phyloP scores from a whole-genome alignment of 2,797 vertebrate genomes.

The Etheostoma perlongum region DNA sequence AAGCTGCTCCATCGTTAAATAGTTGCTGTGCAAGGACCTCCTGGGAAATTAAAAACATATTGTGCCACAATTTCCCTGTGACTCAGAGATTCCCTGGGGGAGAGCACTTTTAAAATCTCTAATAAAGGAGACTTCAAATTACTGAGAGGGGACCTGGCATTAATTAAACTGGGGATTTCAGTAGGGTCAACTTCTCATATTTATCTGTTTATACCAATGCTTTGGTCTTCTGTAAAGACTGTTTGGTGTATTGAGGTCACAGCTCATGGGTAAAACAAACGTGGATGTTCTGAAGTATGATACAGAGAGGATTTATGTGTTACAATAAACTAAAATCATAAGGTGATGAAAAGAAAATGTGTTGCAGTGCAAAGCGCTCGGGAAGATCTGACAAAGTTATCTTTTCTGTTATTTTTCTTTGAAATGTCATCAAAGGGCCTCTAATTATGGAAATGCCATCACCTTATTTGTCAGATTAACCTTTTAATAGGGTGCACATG shows the following conservation, averaged over 20 bases:
- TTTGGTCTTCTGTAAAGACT: constrained; percentile 63
- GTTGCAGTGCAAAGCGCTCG: not conserved
- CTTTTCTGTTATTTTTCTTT: constrained; percentile 22
- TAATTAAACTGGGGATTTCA: constrained; percentile 87
- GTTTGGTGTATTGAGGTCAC: constrained; percentile 73
- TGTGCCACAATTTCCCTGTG: constrained; percentile 86
- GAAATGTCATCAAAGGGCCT: constrained; percentile 18
- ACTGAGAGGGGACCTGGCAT: constrained; percentile 81
- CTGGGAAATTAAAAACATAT: constrained; percentile 90
- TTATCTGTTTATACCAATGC: constrained; percentile 81
- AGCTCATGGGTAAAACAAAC: constrained; percentile 75
- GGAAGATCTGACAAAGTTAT: constrained; percentile 29
- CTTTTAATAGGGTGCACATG: constrained; percentile 44
- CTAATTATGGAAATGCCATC: constrained; percentile 33
- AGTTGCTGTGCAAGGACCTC: constrained; percentile 81
- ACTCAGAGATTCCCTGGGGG: constrained; percentile 78
- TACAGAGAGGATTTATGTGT: constrained; percentile 74
- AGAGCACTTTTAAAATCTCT: constrained; percentile 84
- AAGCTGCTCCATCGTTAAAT: constrained; percentile 80
- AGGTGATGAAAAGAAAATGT: constrained; percentile 49
- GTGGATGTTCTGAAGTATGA: constrained; percentile 61
- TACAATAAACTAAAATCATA: constrained; percentile 72
- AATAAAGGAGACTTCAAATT: constrained; percentile 86
- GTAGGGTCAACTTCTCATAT: constrained; percentile 80
- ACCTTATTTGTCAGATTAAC: constrained; percentile 60